Base-by-base conservation (phyloP, 2,888 invertebrate species). In the Zootermopsis nevadensis region DNA sequence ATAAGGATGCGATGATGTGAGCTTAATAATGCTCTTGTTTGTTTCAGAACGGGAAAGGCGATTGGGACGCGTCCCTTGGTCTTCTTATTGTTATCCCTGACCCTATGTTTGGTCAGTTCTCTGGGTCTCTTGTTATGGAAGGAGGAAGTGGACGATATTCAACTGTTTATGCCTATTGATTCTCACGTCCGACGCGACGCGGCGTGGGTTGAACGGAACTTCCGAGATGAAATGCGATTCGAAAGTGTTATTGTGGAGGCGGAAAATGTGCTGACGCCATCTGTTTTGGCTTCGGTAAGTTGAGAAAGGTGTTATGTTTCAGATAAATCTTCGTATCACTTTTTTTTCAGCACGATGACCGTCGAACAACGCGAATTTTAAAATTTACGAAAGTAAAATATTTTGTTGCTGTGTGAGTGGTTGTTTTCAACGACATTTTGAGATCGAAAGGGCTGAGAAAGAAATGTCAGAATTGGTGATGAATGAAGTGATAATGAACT, bases 171-270 rank as follows among this genome's bases (percentile, higher is more conserved):
- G 82, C 88, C 89, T 7, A 80, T 85, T 22, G 86, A 87, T 82
- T 89, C 90, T n/a, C 85, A 87, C 30, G 86, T 89, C 24, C 86
- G 89, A 2, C 66, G 83, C 38, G 88, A 89, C 79, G 88, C 89
- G 0, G 82, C 82, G 27, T 90, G 89, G 89, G 89, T 89, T 33
- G 87, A 87, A 84, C 85, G 87, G 77, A 86, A 89, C 85, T 90
- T 89, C 86, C 87, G 87, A 38, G 88, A 89, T 82, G 89, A 89
- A 85, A 86, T 89, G 81, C 87, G 88, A 84, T 89, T 88, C 86
- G 89, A 89, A 85, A 88, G 88, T 85, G 88, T 90, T 84, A 88
- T 90, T 83, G 86, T 90, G 74, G 88, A 87, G 30, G 89, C 89
- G 6, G 89, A 89, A 53, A 89, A 90, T 85, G 87, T 90, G 35